Percentiles rank a stretch among this genome's conserved stretches.
Conservation (phyloP, 2,113 vertebrate species). For the Sturnus vulgaris region DNA sequence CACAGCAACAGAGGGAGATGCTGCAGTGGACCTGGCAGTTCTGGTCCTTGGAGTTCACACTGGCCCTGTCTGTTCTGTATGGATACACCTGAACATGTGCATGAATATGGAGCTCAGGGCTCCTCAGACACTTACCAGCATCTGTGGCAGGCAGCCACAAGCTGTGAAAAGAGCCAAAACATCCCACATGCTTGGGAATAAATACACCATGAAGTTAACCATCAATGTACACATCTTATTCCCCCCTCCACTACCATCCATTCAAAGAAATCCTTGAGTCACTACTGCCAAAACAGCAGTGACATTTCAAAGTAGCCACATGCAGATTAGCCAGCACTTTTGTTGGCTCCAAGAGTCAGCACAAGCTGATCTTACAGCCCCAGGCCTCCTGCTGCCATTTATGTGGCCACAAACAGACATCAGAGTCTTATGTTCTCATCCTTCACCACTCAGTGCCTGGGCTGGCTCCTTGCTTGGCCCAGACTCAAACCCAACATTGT, state of each 20-base stretch:
- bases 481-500: not conserved
- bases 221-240: not conserved
- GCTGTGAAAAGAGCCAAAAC: not conserved
- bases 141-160: not conserved
- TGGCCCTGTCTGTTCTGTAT: accelerated
- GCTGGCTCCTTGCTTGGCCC: not conserved
- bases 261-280: not conserved
- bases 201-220: not conserved
- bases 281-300: not conserved
- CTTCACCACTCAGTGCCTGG: not conserved
- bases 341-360: not conserved
- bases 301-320: slow-evolving; percentile 1
- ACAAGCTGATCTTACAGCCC: not conserved
- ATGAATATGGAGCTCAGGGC: not conserved
- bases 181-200: not conserved
- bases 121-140: not conserved
- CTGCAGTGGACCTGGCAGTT: not conserved
- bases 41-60: not conserved
- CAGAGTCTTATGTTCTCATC: not conserved
- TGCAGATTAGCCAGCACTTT: not conserved
- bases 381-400: not conserved
- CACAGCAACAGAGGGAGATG: not conserved
- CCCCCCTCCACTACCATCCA: not conserved
- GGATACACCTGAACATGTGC: not conserved
- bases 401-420: not conserved